Conservation (phyloP, 2,113 vertebrate species). For the sheep (Ovis aries) region DNA sequence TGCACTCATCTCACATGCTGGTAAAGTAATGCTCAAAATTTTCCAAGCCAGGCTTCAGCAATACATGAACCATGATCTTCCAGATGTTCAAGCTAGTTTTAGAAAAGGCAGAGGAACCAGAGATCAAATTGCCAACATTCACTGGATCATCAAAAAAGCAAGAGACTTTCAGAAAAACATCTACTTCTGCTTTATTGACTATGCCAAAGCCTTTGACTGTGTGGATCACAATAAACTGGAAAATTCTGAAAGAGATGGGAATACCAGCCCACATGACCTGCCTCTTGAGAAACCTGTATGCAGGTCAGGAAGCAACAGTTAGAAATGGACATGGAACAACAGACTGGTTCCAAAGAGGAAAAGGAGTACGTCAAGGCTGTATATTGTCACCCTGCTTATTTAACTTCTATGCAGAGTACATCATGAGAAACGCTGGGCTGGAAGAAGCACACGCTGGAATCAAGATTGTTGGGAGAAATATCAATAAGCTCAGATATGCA, state of each 20-base stretch:
- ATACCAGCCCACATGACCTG: neutral
- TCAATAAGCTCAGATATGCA: neutral
- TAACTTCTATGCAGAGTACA: neutral
- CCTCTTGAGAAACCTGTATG: neutral
- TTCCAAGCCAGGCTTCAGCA: too few relatives aligned
- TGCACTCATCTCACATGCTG: too few relatives aligned
- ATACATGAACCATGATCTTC: fast-evolving
- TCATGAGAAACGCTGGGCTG: fast-evolving
- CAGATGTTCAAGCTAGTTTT: too few relatives aligned
- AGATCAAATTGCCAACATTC: neutral
- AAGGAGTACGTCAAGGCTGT: neutral
- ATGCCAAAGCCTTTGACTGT: neutral
- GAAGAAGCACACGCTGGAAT: neutral
- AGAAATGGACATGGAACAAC: neutral
- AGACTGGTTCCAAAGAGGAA: neutral
- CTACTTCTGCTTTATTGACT: neutral
- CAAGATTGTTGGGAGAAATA: neutral
- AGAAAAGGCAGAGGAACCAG: too few relatives aligned
- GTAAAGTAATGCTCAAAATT: too few relatives aligned
- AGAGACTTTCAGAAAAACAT: neutral
- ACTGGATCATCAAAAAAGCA: neutral
- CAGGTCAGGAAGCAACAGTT: neutral
- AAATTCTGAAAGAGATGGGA: neutral
- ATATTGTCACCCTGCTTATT: neutral
- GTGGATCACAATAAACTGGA: neutral